phyloP scores from a whole-genome alignment of 2,797 vertebrate species.

The Cephalopachus bancanus region DNA sequence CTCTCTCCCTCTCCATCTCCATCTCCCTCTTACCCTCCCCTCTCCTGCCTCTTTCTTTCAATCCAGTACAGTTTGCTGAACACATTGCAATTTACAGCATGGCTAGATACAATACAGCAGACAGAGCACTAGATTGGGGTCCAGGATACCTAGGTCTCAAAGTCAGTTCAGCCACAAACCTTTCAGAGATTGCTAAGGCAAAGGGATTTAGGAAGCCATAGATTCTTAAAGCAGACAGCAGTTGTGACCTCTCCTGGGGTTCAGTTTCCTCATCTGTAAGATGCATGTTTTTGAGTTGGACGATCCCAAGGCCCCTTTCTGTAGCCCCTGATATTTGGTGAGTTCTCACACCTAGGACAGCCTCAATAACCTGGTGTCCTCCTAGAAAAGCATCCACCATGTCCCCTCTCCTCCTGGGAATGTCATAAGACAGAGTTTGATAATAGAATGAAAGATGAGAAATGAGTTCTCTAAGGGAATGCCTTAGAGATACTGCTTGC shows the following conservation, averaged over 20 bases:
- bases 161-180: not conserved
- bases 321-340: not conserved
- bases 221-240: not conserved
- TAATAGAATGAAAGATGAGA: not conserved
- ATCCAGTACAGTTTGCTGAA: not conserved
- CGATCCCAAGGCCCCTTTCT: not conserved
- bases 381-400: not conserved
- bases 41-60: no score
- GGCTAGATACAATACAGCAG: not conserved
- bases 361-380: not conserved
- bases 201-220: not conserved
- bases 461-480: no score
- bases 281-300: not conserved
- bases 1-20: no score
- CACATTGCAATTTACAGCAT: not conserved
- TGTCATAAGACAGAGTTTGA: not conserved
- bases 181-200: not conserved
- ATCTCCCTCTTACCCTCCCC: no score
- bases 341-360: not conserved
- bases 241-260: not conserved
- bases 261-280: not conserved
- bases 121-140: not conserved
- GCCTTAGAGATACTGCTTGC: not conserved
- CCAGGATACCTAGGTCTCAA: not conserved
- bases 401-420: not conserved